Evolutionary conservation across 2,888 invertebrate genomes (phyloP), one percentile per base, ranked within the genome.

Genomic region (Clusia tigrina): DNA sequence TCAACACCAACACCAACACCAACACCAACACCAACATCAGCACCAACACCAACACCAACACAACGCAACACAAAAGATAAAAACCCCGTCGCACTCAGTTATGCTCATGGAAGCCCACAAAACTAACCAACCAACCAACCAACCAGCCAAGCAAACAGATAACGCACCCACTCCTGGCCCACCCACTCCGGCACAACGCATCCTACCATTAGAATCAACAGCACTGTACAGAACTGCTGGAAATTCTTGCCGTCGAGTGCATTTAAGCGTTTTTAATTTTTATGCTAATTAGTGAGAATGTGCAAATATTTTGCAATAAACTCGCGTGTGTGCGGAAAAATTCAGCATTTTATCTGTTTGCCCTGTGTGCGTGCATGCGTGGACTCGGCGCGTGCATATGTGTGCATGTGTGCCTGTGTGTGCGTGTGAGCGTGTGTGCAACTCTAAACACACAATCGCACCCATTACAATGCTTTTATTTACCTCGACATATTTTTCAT

Each of bases 201-300:
- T n/a, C n/a, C n/a, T n/a, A n/a, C n/a, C n/a, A n/a, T n/a, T n/a
- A n/a, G n/a, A n/a, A n/a, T n/a, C n/a, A n/a, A n/a, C n/a, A n/a
- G n/a, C n/a, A n/a, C n/a, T n/a, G n/a, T n/a, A n/a, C n/a, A n/a
- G n/a, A n/a, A n/a, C n/a, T n/a, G n/a, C n/a, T n/a, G n/a, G n/a
- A n/a, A n/a, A n/a, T n/a, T n/a, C n/a, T n/a, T n/a, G n/a, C n/a
- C n/a, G n/a, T n/a, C n/a, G n/a, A 32, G 32, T 12, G 32, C 12
- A 42, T 42, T 42, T 6, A 42, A 42, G 42, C 42, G 9, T 42
- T 42, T 42, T 6, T 42, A 12, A 6, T 15, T 42, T 42, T 42
- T 42, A 42, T 42, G 42, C 42, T 42, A 42, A 42, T 42, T 42
- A 42, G n/a, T n/a, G n/a, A 12, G 12, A 42, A 42, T 42, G 42